Evolutionary conservation across 2,797 vertebrate genomes (phyloP).

Genomic region (Microcaecilia unicolor): DNA sequence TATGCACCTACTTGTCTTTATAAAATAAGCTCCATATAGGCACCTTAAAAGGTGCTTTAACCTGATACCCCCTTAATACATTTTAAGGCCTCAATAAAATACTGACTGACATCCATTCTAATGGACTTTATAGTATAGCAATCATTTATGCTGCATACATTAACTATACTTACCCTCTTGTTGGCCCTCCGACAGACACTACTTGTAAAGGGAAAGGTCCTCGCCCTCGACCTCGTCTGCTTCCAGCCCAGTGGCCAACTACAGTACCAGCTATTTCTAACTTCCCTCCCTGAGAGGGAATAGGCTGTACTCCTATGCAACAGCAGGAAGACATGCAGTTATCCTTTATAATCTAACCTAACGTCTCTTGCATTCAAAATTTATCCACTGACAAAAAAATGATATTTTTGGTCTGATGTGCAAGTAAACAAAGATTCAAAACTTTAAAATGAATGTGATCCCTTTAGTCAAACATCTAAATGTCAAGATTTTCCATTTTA

Average conservation of each 20-base stretch:
- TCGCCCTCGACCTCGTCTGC: slow-evolving; percentile 72
- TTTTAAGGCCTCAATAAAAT: too few relatives aligned
- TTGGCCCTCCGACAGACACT: slow-evolving; percentile 84
- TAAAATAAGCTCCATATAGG: too few relatives aligned
- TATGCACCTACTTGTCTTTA: too few relatives aligned
- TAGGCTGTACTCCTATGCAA: slow-evolving; percentile 70
- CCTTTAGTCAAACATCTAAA: too few relatives aligned
- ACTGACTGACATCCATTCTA: too few relatives aligned
- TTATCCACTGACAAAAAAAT: not conserved
- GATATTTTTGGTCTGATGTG: not conserved
- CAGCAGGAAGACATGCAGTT: slow-evolving; percentile 31
- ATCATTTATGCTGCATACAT: too few relatives aligned
- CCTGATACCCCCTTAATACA: too few relatives aligned
- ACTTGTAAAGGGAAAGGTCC: slow-evolving; percentile 81
- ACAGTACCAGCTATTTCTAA: slow-evolving; percentile 93
- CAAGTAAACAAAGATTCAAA: too few relatives aligned
- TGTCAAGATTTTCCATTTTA: too few relatives aligned
- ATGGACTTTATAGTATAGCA: not conserved
- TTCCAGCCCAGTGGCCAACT: slow-evolving; percentile 90
- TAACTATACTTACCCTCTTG: slow-evolving; percentile 75
- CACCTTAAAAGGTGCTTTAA: too few relatives aligned
- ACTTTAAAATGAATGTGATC: too few relatives aligned
- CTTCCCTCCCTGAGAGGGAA: slow-evolving; percentile 86
- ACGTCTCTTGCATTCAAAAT: slow-evolving; percentile 1
- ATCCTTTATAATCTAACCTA: slow-evolving; percentile 18